phyloP scores from a whole-genome alignment of 1,140 invertebrate genomes.

The Drosophila neocordata region DNA sequence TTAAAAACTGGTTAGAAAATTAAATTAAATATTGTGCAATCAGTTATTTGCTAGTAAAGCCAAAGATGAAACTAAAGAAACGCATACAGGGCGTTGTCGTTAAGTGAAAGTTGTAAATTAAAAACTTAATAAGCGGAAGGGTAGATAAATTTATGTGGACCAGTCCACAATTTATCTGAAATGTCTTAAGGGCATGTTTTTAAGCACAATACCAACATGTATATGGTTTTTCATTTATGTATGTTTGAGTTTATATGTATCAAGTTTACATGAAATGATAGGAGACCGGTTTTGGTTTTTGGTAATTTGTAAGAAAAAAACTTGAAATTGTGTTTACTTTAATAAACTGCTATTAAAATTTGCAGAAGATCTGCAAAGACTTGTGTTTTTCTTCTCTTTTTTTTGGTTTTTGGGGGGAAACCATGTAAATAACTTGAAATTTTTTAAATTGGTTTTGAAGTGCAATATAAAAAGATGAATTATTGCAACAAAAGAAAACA shows the following conservation, averaged over 20 bases:
- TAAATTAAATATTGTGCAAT: slow-evolving; percentile 57
- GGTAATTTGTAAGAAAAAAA: no score
- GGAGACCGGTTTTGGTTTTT: not conserved
- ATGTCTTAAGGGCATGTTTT: slow-evolving; percentile 24
- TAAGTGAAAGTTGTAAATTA: slow-evolving; percentile 45
- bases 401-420: not conserved
- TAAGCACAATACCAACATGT: not conserved
- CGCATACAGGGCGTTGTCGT: slow-evolving; percentile 43
- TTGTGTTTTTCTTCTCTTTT: no score
- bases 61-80: slow-evolving; percentile 19
- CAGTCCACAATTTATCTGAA: not conserved
- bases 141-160: not conserved
- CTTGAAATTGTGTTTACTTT: no score
- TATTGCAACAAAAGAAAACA: no score
- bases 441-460: not conserved
- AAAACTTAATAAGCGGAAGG: slow-evolving; percentile 34
- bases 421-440: not conserved
- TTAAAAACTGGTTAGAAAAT: slow-evolving; percentile 58
- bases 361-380: not conserved
- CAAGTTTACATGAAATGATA: not conserved
- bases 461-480: no score
- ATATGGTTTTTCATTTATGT: not conserved
- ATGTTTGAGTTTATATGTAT: no score
- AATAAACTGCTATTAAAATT: not conserved
- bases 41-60: slow-evolving; percentile 19